phyloP scores from a whole-genome alignment of 2,797 vertebrate genomes.

The Sphaeramia orbicularis region DNA sequence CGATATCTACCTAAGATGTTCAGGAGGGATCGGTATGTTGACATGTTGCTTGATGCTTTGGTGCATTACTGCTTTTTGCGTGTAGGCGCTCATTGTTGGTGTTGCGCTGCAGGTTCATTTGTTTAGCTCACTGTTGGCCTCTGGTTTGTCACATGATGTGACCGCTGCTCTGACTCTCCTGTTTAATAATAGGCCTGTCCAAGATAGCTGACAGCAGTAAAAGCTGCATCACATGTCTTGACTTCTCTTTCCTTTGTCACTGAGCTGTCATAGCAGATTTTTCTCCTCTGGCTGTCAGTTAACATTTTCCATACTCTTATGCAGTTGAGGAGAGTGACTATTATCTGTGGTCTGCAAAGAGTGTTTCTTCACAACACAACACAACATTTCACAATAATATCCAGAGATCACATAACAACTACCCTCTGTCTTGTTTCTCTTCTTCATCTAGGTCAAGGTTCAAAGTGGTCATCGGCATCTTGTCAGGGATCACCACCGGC shows the following conservation, averaged over 20 bases:
- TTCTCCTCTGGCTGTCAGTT: slow-evolving; percentile 30
- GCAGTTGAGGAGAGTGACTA: slow-evolving; percentile 3
- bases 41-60: neutral
- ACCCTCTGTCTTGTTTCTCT: slow-evolving; percentile 25
- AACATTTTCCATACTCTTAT: neutral
- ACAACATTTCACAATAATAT: slow-evolving; percentile 9
- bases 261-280: slow-evolving; percentile 26
- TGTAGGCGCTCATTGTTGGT: neutral
- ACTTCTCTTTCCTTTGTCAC: slow-evolving; percentile 74
- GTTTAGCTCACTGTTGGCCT: slow-evolving; percentile 11
- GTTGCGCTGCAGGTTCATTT: neutral
- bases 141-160: slow-evolving; percentile 41
- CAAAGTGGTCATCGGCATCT: slow-evolving; percentile 93
- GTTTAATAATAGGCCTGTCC: slow-evolving; percentile 78
- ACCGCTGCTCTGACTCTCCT: slow-evolving; percentile 33
- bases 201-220: slow-evolving; percentile 77
- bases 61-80: neutral
- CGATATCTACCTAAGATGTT: slow-evolving; percentile 95
- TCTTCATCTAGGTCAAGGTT: slow-evolving; percentile 89
- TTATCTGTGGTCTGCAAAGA: slow-evolving; percentile 12
- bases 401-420: neutral
- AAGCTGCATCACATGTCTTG: slow-evolving; percentile 73
- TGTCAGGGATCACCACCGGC: slow-evolving; percentile 94
- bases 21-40: slow-evolving; percentile 91
- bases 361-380: neutral